Evolutionary conservation across 2,888 invertebrate species (phyloP).

Genomic region (Thecophora atra): DNA sequence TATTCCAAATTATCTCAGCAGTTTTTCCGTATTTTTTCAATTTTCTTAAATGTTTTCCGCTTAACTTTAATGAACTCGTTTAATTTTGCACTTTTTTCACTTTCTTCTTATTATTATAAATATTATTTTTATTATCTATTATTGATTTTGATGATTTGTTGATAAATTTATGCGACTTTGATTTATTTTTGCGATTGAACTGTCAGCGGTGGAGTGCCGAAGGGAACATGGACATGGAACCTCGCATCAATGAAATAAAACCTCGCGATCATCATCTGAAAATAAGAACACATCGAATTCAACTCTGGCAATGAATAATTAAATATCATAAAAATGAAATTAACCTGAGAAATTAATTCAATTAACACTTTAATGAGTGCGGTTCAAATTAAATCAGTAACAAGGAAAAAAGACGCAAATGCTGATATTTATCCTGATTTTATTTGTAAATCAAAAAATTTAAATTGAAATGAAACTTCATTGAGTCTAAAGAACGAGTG

Average conservation of each 20-base stretch:
- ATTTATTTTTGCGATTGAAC: no score
- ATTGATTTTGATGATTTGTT: slow-evolving; percentile 4
- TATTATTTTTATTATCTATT: not conserved
- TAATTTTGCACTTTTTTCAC: slow-evolving; percentile 24
- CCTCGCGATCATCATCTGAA: no score
- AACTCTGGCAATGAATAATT: not conserved
- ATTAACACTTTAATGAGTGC: no score
- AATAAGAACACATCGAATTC: no score
- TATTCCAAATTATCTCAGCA: slow-evolving; percentile 1
- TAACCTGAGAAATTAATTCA: no score
- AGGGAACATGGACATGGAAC: no score
- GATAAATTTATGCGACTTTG: no score
- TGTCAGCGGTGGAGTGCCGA: no score
- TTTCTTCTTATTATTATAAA: slow-evolving; percentile 13
- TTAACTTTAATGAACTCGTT: slow-evolving; percentile 49
- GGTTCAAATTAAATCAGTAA: no score
- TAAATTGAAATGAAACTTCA: not conserved
- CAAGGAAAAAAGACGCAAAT: no score
- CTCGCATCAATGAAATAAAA: no score
- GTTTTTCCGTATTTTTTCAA: slow-evolving; percentile 31
- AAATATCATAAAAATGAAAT: no score
- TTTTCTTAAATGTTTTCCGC: slow-evolving; percentile 43
- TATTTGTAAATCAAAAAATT: not conserved
- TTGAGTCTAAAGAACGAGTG: not conserved
- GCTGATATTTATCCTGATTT: not conserved